Base-by-base conservation (phyloP, 1,140 invertebrate species). In the Acromyrmex charruanus region DNA sequence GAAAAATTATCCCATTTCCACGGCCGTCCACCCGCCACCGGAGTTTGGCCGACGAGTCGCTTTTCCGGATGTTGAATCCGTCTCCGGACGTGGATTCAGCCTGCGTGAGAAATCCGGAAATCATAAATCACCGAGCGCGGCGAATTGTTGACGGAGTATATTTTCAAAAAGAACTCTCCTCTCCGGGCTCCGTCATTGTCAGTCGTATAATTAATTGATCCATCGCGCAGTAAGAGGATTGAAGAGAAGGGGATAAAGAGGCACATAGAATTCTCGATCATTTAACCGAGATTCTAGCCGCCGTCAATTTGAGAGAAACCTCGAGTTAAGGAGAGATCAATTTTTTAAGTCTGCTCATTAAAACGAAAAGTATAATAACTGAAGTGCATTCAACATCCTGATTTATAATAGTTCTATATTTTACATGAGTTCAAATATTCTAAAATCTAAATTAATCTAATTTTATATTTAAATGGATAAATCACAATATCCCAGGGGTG, bases 121-220 rank as follows among this genome's bases (percentile, higher is more conserved):
- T 84, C 80, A 84, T 84, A 84, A 84, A 84, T 84, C 80, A 84
- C 69, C 55, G 16, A 51, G 80, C 68, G 39, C 55, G 55, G 68
- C 25, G 80, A 84, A 74, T 84, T 75, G 80, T 84, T 84, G 80
- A 84, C 69, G 80, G 80, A 84, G 69, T 84, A 84, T 84, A 84
- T 75, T 84, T 75, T 84, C 69, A 75, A 84, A 84, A 75, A 84
- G 80, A 84, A 63, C 39, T 69, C 65, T 75, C 58, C 59, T 44
- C 69, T 31, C 49, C 58, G 12, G 69, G 35, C 80, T 84, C n/a
- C 55, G 39, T 84, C 80, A 84, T 84, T 84, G 80, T 84, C 80
- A 84, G 80, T 79, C 51, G 21, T 85, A 85, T 85, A 85, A 85
- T 85, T 85, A 85, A 85, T 85, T 85, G 82, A 85, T 85, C 63